Conservation (phyloP, 37 sponge, comb jelly and placozoan species). For the Ephydatia muelleri region DNA sequence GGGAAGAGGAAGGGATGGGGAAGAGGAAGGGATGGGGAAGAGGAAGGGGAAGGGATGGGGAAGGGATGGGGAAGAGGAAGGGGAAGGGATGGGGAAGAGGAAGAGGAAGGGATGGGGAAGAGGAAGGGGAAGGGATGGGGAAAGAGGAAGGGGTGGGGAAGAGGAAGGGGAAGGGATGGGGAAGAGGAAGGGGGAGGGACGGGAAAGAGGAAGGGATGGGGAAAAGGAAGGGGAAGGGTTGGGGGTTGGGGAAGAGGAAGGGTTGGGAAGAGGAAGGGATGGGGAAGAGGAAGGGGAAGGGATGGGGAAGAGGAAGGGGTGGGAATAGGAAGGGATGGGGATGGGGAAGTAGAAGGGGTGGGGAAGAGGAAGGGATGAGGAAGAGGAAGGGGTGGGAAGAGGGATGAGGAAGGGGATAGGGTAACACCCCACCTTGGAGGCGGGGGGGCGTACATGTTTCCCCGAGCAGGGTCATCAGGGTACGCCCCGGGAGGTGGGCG, state of each 20-base stretch:
- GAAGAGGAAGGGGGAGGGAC: neutral
- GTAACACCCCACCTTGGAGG: slow-evolving; percentile 3
- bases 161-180: neutral
- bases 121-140: neutral
- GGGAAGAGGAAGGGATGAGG: neutral
- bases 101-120: neutral
- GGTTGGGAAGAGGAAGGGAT: neutral
- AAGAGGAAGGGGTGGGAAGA: slow-evolving; percentile 13
- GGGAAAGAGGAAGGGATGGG: neutral
- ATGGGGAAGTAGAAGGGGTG: neutral
- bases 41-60: neutral
- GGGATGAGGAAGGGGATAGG: neutral
- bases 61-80: neutral
- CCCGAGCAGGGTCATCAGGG: neutral
- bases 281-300: neutral
- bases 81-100: neutral
- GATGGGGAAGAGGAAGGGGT: neutral
- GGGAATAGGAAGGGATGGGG: neutral
- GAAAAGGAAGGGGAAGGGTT: too few relatives aligned
- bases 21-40: neutral
- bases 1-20: neutral
- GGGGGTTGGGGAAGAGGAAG: neutral
- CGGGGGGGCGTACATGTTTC: neutral
- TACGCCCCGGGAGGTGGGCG: neutral
- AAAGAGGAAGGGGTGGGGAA: neutral